Evolutionary conservation across 2,797 vertebrate species (phyloP), one percentile per base, ranked within the genome.

Genomic region (Sciurus vulgaris): DNA sequence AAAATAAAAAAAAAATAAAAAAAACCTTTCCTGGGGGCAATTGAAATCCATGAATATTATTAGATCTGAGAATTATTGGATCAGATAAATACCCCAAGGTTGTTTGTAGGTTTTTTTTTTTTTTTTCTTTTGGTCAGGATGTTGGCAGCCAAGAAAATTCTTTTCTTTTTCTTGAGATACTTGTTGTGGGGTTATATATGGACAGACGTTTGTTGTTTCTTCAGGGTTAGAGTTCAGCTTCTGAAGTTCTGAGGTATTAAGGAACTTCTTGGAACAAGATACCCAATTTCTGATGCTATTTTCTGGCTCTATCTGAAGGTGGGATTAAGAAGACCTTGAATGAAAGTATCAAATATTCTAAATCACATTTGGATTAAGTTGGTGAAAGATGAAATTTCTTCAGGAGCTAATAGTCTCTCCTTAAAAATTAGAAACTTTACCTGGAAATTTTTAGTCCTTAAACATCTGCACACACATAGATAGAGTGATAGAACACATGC

Each of bases 371-470:
- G 97, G 98, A 98, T 99, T 98, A 98, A 98, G 97, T 92, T 98
- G 98, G 97, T 98, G 98, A 98, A 98, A 98, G 98, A 97, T 97
- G 97, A 98, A 98, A 97, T 98, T 98, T 98, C 96, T 97, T 98
- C 2, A 6, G 96, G 97, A 98, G 96, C 98, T 98, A 98, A 99
- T 98, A 97, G 83, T 98, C 96, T 97, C 98, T 97, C 96, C 98
- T 98, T 97, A 98, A 97, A 97, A 98, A 97, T 98, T 98, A 98
- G 97, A 98, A 98, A 97, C 97, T 97, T 96, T 93, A 98, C 94
- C 93, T 97, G 94, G 70, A 97, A 90, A 82, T 92, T 95, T 97
- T 97, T 95, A 18, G 54, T 97, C 97, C 96, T 65, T 76, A 77
- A 88, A 85, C 38, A 72, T 77, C 90, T 78, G 76, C 84, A 93